Evolutionary conservation across 2,113 vertebrate species (phyloP).

Genomic region (Dicerorhinus sumatrensis): DNA sequence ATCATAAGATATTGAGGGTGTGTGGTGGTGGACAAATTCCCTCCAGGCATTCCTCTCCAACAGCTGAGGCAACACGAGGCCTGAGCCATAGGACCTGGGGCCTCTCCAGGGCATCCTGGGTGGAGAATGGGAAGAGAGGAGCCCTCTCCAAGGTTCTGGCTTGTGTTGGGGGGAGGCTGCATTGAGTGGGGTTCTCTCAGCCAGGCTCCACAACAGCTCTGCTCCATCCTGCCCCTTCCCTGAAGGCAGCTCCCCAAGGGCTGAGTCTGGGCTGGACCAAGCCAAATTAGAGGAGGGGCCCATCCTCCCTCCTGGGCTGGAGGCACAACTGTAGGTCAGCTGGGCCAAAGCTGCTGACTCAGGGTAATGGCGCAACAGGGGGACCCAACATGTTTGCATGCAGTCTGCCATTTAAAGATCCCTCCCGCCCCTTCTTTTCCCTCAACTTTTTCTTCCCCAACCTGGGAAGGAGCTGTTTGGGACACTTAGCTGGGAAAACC

Average conservation of each 20-base stretch:
- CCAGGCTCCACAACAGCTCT: background rate
- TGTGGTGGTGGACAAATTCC: background rate
- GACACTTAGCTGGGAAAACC: constrained; percentile 3
- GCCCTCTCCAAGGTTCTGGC: background rate
- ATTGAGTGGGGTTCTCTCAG: background rate
- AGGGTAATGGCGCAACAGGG: background rate
- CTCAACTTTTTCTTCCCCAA: background rate
- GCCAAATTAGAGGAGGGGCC: background rate
- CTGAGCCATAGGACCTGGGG: background rate
- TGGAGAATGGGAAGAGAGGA: background rate
- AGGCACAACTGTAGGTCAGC: background rate
- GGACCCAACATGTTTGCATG: background rate
- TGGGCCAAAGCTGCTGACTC: constrained; percentile 46
- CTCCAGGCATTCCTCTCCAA: background rate
- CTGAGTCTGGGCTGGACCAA: background rate
- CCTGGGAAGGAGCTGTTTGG: background rate
- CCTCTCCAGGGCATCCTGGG: background rate
- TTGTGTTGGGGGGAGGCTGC: background rate
- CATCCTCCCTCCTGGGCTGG: background rate
- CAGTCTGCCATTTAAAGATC: background rate
- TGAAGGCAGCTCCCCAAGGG: background rate
- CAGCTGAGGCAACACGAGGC: background rate
- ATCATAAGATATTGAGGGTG: background rate
- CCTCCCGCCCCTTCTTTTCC: background rate
- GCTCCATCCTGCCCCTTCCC: background rate